These are phyloP conservation scores for Chelidonichthys spinosus DNA, from an alignment of 2,797 vertebrate genomes.

Conservation along the genomic window DNA sequence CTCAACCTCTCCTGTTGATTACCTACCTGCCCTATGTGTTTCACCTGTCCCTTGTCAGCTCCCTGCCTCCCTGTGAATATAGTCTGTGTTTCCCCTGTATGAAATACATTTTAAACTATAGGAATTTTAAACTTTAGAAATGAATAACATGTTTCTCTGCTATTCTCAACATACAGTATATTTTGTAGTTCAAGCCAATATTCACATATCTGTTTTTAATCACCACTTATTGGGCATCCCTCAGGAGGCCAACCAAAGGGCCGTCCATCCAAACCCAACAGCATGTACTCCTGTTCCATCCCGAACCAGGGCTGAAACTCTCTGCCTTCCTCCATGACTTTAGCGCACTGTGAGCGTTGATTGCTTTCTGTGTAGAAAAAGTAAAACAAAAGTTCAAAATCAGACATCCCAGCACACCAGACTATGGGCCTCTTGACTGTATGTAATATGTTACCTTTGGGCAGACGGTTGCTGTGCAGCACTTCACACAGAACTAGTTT, in stretches of 20 bases:
- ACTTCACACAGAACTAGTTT: slow-evolving; percentile 30
- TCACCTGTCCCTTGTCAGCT: no score
- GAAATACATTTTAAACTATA: no score
- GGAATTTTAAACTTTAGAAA: not conserved
- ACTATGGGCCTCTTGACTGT: not conserved
- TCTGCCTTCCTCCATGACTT: slow-evolving; percentile 10
- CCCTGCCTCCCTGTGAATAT: no score
- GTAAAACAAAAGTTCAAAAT: not conserved
- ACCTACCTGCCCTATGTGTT: no score
- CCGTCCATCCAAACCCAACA: slow-evolving; percentile 12
- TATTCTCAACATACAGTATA: not conserved
- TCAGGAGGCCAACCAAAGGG: slow-evolving; percentile 1
- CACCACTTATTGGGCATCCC: not conserved
- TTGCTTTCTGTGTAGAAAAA: slow-evolving; percentile 7
- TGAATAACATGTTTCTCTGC: not conserved
- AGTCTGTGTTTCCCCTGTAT: no score
- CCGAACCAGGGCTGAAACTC: slow-evolving; percentile 28
- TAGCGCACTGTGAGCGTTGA: slow-evolving; percentile 13
- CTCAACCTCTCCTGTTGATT: no score
- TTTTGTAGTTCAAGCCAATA: not conserved
- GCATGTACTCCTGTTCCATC: not conserved
- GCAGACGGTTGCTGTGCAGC: not conserved
- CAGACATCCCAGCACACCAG: not conserved
- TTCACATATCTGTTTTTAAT: not conserved
- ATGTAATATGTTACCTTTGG: not conserved